These are phyloP conservation scores for Chelonus insularis DNA, from an alignment of 1,140 invertebrate genomes.

Conservation along the genomic window DNA sequence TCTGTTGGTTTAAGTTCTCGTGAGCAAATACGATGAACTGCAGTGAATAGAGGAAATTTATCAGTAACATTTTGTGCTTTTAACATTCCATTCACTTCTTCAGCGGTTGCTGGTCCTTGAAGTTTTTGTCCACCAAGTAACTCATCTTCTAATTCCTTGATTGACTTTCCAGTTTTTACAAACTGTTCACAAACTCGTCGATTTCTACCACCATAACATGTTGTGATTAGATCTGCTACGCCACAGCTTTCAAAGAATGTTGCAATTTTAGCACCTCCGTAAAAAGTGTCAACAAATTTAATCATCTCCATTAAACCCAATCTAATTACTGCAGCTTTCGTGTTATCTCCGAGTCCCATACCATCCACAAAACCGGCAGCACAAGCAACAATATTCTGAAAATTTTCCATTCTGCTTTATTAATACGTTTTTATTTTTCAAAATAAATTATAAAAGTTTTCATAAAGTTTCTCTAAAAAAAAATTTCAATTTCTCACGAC, in stretches of 20 bases:
- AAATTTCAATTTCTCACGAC: no score
- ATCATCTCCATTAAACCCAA: constrained; percentile 82
- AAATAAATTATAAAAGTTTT: no score
- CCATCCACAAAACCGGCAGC: constrained; percentile 84
- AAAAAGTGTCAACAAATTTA: constrained; percentile 69
- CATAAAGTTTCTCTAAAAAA: no score
- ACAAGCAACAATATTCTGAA: constrained; percentile 82
- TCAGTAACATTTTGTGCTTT: constrained; percentile 66
- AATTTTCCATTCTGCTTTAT: no score
- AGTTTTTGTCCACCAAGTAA: constrained; percentile 83
- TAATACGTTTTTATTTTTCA: constrained; percentile 11
- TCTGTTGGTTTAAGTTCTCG: constrained; percentile 66
- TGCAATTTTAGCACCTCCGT: constrained; percentile 63
- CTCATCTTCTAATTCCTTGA: constrained; percentile 75
- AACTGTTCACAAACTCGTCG: constrained; percentile 77
- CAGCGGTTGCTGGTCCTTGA: constrained; percentile 83
- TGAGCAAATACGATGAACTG: constrained; percentile 75
- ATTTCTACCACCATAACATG: constrained; percentile 84
- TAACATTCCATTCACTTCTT: constrained; percentile 75
- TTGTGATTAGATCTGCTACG: constrained; percentile 84
- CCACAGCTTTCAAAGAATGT: constrained; percentile 88
- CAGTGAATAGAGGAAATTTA: constrained; percentile 78
- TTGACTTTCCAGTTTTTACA: constrained; percentile 74
- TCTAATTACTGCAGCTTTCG: constrained; percentile 84
- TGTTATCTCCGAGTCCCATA: constrained; percentile 78